Evolutionary conservation across 2,888 invertebrate species (phyloP).

Genomic region (Drosophila mimica): DNA sequence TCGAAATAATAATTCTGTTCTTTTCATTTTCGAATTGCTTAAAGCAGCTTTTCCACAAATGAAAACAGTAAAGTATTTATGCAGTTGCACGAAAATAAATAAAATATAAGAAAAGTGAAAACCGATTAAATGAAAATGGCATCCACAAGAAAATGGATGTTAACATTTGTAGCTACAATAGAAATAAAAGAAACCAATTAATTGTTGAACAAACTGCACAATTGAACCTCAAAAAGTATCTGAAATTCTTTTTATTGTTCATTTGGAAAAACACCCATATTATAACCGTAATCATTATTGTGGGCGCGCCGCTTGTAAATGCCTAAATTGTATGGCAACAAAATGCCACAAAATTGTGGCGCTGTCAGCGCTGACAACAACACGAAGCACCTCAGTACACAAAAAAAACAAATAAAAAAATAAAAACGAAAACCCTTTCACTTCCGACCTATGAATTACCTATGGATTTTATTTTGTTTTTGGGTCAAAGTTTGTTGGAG

Average conservation of each 20-base stretch:
- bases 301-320: conserved; percentile 38
- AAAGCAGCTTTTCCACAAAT: background rate
- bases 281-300: conserved; percentile 27
- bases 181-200: background rate
- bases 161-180: background rate
- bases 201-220: background rate
- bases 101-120: background rate
- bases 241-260: background rate
- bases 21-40: background rate
- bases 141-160: background rate
- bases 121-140: background rate
- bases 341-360: conserved; percentile 48
- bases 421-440: conserved; percentile 58
- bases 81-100: background rate
- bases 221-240: background rate
- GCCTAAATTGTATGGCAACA: conserved; percentile 22
- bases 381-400: conserved; percentile 24
- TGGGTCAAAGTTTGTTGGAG: conserved; percentile 71
- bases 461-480: conserved; percentile 38
- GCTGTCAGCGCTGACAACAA: conserved; percentile 40
- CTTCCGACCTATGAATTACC: conserved; percentile 62
- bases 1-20: background rate
- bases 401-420: conserved; percentile 24
- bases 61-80: background rate
- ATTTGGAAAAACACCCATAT: conserved; percentile 9